Percentiles rank a stretch among this genome's conserved stretches.
These are phyloP conservation scores for Lepidonotus clava DNA, from an alignment of 2,888 invertebrate species.

Conservation along the genomic window DNA sequence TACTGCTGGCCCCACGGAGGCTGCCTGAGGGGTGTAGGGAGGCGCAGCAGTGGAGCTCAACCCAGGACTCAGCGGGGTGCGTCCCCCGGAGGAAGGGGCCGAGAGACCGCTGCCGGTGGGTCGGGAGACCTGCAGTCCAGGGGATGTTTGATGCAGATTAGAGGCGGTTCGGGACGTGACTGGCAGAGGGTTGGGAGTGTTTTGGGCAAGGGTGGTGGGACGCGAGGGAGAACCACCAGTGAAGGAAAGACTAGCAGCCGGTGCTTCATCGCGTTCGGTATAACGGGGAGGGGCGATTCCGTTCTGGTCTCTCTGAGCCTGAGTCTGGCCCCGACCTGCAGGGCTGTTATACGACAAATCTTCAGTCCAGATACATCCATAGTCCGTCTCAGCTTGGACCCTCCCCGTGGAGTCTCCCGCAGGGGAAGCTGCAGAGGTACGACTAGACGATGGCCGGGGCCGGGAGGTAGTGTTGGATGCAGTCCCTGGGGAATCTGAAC, in stretches of 20 bases:
- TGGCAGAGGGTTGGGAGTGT: not conserved
- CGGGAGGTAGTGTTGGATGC: not conserved
- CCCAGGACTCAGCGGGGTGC: no score
- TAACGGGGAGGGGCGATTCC: not conserved
- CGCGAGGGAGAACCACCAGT: not conserved
- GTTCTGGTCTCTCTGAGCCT: no score
- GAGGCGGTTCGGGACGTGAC: not conserved
- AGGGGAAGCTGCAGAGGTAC: not conserved
- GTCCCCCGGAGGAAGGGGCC: not conserved
- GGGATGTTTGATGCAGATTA: no score
- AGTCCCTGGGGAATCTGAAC: not conserved
- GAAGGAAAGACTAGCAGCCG: no score
- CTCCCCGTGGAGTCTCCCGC: not conserved
- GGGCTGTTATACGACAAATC: not conserved
- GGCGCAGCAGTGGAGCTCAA: not conserved
- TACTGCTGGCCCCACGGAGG: not conserved
- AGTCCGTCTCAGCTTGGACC: not conserved
- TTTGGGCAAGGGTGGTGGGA: not conserved
- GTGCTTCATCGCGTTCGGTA: not conserved
- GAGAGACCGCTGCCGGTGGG: not conserved
- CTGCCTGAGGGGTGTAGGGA: conserved; percentile 2
- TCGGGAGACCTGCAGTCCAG: not conserved
- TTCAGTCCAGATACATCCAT: conserved; percentile 3
- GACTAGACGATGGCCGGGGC: not conserved
- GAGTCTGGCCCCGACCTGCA: no score